phyloP scores from a whole-genome alignment of 2,797 vertebrate genomes.

The Chaunax sp. region DNA sequence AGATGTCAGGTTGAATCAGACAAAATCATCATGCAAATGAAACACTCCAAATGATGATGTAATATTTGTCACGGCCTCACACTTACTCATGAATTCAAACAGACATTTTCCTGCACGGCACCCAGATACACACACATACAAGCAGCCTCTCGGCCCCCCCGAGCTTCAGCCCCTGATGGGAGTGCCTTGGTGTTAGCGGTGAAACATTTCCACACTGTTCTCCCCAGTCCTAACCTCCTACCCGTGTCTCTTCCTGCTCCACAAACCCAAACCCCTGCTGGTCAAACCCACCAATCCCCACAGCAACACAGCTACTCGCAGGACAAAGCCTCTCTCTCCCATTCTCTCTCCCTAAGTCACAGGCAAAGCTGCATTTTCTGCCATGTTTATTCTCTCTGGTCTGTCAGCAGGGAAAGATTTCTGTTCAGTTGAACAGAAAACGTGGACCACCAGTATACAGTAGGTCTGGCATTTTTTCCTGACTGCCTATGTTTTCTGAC shows the following conservation, averaged over 20 bases:
- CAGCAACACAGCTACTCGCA: slow-evolving; percentile 68
- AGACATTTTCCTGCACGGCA: slow-evolving; percentile 31
- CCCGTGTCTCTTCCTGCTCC: slow-evolving; percentile 75
- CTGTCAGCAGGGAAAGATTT: slow-evolving; percentile 60
- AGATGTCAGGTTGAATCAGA: slow-evolving; percentile 70
- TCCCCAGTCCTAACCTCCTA: slow-evolving; percentile 70
- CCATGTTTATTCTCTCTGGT: slow-evolving; percentile 64
- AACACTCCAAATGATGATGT: slow-evolving; percentile 61
- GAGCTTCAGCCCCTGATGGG: slow-evolving; percentile 68
- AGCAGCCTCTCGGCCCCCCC: slow-evolving; percentile 53
- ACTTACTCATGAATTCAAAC: slow-evolving; percentile 48
- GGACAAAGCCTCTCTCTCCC: slow-evolving; percentile 69
- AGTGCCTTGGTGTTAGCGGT: slow-evolving; percentile 68
- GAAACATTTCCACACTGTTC: slow-evolving; percentile 75
- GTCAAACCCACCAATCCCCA: slow-evolving; percentile 79
- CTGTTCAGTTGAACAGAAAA: slow-evolving; percentile 30
- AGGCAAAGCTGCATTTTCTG: slow-evolving; percentile 64
- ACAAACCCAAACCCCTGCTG: slow-evolving; percentile 72
- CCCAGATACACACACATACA: slow-evolving; percentile 25
- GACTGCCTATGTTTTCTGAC: slow-evolving; percentile 28
- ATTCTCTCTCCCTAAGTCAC: slow-evolving; percentile 50
- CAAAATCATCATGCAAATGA: slow-evolving; percentile 68
- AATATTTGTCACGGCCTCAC: slow-evolving; percentile 58
- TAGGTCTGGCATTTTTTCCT: slow-evolving; percentile 26
- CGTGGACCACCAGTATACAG: slow-evolving; percentile 16